Evolutionary conservation across 2,888 invertebrate species (phyloP).

Genomic region (Malacosoma neustria): DNA sequence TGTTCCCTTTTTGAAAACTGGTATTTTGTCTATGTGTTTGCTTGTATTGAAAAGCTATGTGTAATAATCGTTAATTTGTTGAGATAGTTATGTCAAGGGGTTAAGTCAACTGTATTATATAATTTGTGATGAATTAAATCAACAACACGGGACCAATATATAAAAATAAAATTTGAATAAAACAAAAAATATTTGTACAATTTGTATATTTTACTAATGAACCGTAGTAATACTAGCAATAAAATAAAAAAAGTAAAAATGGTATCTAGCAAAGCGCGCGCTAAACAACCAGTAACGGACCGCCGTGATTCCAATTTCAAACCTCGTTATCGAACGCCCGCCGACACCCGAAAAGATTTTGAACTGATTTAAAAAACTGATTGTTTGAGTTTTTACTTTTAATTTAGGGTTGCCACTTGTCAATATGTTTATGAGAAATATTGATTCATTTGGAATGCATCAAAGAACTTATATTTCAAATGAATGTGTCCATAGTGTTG

Average conservation of each 20-base stretch:
- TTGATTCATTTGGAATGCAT: no score
- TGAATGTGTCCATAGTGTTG: no score
- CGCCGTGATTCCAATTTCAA: constrained; percentile 61
- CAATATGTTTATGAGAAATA: no score
- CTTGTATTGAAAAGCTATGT: background rate
- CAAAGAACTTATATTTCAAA: no score
- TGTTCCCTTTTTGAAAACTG: background rate
- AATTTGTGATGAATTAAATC: no score
- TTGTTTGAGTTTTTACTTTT: background rate
- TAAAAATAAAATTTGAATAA: no score
- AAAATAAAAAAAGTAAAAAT: constrained; percentile 5
- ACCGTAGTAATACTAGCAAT: background rate
- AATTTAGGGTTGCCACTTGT: background rate
- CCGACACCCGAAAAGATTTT: constrained; percentile 31
- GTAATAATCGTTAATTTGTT: background rate
- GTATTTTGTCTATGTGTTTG: background rate
- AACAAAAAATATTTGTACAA: background rate
- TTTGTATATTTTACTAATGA: background rate
- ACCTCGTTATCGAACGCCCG: constrained; percentile 49
- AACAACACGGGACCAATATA: no score
- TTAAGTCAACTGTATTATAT: background rate
- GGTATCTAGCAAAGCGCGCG: constrained; percentile 23
- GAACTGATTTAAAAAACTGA: constrained; percentile 28
- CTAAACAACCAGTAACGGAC: constrained; percentile 51
- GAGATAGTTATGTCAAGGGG: background rate